Base-by-base conservation (phyloP, 2,797 vertebrate species). In the Eidolon dupreanum region DNA sequence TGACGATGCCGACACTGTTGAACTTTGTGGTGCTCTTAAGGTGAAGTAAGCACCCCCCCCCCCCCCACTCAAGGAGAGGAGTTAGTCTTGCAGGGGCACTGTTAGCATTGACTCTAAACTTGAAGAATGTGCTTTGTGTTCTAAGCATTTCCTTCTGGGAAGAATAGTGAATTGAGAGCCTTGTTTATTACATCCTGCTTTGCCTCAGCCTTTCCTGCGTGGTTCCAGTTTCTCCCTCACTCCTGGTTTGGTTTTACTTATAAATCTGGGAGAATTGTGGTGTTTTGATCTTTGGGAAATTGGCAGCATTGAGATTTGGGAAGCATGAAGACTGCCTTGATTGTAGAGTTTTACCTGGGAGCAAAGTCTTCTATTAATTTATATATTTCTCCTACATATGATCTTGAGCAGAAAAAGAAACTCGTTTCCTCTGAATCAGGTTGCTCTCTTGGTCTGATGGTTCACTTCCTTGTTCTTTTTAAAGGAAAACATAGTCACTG, bases 11-110 rank as follows among this genome's bases (percentile, higher is more conserved):
- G 99, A 99, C 96, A 99, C 99, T 0, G 99, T 99, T 86, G 99
- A 99, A 97, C 98, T 99, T 15, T 99, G 99, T 94, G 99, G 99
- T 61, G 99, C 99, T 78, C 98, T 99, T 71, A 99, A 99, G 99
- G 99, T 99, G 97, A 97, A 73, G 78, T 75, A 49, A 31, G 41
- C 57, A n/a, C 5, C 6, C 41, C 41, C 41, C 41, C 41, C 41
- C 7, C 5, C 38, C 1, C 38, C 38, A 33, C 33, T 33, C 33
- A 33, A 33, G 33, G 33, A 33, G 33, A 17, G 38, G 53, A 41
- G 28, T 13, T 16, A 3, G 6, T 12, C n/a, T 0, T 0, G 20
- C 51, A 1, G 6, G 61, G 57, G 66, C 10, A 0, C 5, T 0
- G 66, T 33, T 13, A 11, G 70, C 65, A 0, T 12, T 0, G 59